Conservation (phyloP, 2,888 invertebrate species). For the Ganaspis brasiliensis region DNA sequence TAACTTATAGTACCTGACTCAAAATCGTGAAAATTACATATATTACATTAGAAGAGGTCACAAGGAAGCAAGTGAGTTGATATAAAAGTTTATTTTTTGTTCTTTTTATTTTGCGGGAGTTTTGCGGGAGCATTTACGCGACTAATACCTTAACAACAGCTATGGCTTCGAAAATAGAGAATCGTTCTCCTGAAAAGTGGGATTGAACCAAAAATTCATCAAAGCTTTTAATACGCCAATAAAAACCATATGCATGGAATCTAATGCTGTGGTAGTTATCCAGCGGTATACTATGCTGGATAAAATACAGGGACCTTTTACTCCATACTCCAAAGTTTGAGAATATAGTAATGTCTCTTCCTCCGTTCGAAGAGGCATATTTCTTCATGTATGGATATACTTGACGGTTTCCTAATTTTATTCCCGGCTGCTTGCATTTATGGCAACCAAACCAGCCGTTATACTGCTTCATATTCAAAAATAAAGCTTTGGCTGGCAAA, state of each 20-base stretch:
- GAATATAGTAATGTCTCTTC: constrained; percentile 32
- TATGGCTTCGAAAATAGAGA: neutral
- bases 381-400: constrained; percentile 49
- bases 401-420: neutral
- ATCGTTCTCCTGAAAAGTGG: neutral
- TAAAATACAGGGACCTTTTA: constrained; percentile 49
- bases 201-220: neutral
- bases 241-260: constrained; percentile 54
- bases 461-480: too few relatives aligned
- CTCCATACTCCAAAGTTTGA: constrained; percentile 32
- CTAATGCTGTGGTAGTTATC: constrained; percentile 46
- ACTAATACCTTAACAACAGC: too few relatives aligned
- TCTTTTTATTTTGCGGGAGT: too few relatives aligned
- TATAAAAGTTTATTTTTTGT: too few relatives aligned
- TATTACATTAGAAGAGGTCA: too few relatives aligned
- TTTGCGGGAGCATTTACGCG: too few relatives aligned
- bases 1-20: too few relatives aligned
- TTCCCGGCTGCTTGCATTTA: too few relatives aligned
- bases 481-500: too few relatives aligned
- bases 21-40: too few relatives aligned
- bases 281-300: constrained; percentile 34
- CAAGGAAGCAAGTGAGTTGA: too few relatives aligned
- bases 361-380: constrained; percentile 43
- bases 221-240: constrained; percentile 41
- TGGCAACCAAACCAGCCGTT: too few relatives aligned